Evolutionary conservation across 1,140 invertebrate species (phyloP).

Genomic region (Heliconius congener): DNA sequence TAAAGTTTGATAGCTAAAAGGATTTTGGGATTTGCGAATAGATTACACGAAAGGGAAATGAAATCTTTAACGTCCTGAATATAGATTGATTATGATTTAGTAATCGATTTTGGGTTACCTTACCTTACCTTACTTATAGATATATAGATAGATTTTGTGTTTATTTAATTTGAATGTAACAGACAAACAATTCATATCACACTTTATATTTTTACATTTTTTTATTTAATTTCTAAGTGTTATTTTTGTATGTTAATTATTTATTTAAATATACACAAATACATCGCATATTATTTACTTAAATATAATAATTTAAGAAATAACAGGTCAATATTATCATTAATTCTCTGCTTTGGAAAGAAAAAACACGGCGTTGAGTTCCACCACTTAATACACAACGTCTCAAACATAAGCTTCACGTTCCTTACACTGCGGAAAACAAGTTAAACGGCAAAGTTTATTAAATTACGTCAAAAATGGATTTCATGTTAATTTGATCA

Average conservation of each 20-base stretch:
- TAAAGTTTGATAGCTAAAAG: slow-evolving; percentile 24
- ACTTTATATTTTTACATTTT: no score
- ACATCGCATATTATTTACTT: background rate
- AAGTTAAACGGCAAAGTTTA: no score
- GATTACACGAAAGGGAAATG: background rate
- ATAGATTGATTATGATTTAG: background rate
- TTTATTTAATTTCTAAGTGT: no score
- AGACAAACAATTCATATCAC: no score
- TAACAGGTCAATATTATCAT: background rate
- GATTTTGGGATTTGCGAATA: slow-evolving; percentile 18
- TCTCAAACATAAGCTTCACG: no score
- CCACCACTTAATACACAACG: background rate
- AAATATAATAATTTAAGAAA: background rate
- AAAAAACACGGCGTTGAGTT: background rate
- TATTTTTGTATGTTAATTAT: no score
- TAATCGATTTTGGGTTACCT: background rate
- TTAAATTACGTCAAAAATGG: no score
- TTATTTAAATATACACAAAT: no score
- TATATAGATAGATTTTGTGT: background rate
- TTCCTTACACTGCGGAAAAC: no score
- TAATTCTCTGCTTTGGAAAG: background rate
- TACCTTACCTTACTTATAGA: background rate
- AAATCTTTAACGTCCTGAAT: background rate
- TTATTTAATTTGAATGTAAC: background rate
- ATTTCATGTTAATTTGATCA: no score